Base-by-base conservation (phyloP, 92 coral and sea anemone genomes). In the Zoanthus solanderi region DNA sequence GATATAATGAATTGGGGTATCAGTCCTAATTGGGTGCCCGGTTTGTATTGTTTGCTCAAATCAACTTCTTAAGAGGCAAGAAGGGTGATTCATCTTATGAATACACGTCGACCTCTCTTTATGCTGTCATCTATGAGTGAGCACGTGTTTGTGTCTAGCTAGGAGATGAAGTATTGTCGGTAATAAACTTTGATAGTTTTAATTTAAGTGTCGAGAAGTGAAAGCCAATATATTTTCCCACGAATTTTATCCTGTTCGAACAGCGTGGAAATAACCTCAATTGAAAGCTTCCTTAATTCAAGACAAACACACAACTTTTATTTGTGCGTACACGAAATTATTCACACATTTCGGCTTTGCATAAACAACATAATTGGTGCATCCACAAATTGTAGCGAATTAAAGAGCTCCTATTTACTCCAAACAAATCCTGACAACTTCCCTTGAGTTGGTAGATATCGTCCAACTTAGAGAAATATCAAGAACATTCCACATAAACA, bases 321-420 rank as follows among this genome's bases (percentile, higher is more conserved):
- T 80, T 65, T 80, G 85, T 47, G 60, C 75, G n/a, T 81, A 46
- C 75, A 67, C 28, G 81, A 63, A 63, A 63, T 63, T 63, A 8
- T 63, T 63, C 69, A 63, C 69, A 63, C 69, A 17, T 50, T 63
- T 63, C 17, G 29, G 69, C 9, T 63, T 17, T 17, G 69, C 69
- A 63, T 88, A 91, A 91, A 91, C 94, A 91, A 91, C 76, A 86
- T 92, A 77, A 91, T 91, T 84, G 89, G 85, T 72, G 94, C 48
- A 45, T 37, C n/a, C 45, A 69, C 42, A 46, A 65, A 7, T 63
- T 48, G 63, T 75, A 44, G 15, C 54, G 85, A 30, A 65, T 67
- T 81, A 81, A 81, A 5, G 14, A 17, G 85, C 45, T 53, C 32
- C 31, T 81, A 81, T 81, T 81, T 81, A 67, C 29, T 47, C 61